Evolutionary conservation across 2,888 invertebrate species (phyloP), one percentile per base, ranked within the genome.

Genomic region (Patella depressa): DNA sequence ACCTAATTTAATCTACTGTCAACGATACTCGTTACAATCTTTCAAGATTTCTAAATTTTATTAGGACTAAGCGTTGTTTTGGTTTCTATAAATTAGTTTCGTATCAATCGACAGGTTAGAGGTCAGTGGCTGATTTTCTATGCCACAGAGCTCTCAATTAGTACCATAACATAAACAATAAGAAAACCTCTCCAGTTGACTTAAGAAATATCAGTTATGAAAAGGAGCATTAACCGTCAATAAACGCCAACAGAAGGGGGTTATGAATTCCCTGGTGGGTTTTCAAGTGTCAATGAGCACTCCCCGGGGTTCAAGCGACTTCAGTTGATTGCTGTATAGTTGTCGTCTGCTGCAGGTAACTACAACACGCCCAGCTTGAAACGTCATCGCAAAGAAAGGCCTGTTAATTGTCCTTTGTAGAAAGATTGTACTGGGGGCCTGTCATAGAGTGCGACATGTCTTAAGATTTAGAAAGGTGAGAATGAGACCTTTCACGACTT

Each of bases 161-260:
- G 45, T 45, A 45, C 45, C 45, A 5, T 45, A 45, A 45, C 45
- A 45, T 45, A 45, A 45, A 45, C 45, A 45, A 45, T 45, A 45
- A 45, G 45, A 45, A 9, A 9, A 45, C 45, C 45, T 45, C 45
- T 45, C 45, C 45, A 45, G 45, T 24, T 65, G 65, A 65, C 65
- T 65, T 65, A 19, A 65, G 65, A 65, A 19, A 65, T 65, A 65
- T 24, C 65, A 65, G 65, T 65, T 65, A 24, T 65, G 65, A 65
- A 24, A 65, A 24, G 45, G 65, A 65, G 24, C 19, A 65, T 65
- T 65, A 65, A 24, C 65, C 24, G 19, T 65, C 65, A 65, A 65
- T 65, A 24, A 24, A 65, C 14, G 11, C 65, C 24, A 24, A 24
- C 24, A 65, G 65, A 65, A 65, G 65, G 65, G 65, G 65, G 65